Evolutionary conservation across 2,888 invertebrate species (phyloP), one percentile per base, ranked within the genome.

Genomic region (Exephanes ischioxanthus): DNA sequence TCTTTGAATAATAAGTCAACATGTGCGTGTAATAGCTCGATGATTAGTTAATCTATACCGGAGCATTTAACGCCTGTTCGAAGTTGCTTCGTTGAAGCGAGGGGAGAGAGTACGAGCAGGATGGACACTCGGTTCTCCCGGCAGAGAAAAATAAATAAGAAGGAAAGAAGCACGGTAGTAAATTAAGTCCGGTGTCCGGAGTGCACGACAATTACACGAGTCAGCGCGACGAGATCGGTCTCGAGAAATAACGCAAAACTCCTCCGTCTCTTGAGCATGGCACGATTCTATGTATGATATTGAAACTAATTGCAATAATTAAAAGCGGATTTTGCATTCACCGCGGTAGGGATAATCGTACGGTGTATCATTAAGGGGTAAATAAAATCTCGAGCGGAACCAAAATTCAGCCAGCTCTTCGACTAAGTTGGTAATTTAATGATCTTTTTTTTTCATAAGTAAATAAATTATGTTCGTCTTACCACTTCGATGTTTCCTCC

Each of bases 171-270:
- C 45, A 48, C 45, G 45, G 45, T 48, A 48, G 45, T 3, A 48
- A 48, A 48, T 48, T 48, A 48, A 48, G 16, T 48, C 45, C 4
- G 45, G 45, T 48, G 45, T 48, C 45, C 16, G 45, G 16, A 16
- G 45, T 48, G 45, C 45, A 16, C 45, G 45, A 48, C 45, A 11
- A 48, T 48, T 16, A 48, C 45, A 48, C 45, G 89, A 30, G 45
- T 48, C 45, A 90, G 90, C 90, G 86, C 89, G 48, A 90, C 90
- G 89, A 86, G 88, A 71, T 48, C 89, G 89, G 89, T 90, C 89
- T 91, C 92, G 92, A 93, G 94, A 93, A 48, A 48, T 48, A 48
- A 16, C 45, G 45, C 45, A 16, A 48, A 16, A 4, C 45, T 16
- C 45, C 41, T 41, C 41, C 11, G 41, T 41, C 41, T 16, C 45